A percentile compares a stretch with the other conserved stretches of the same genome.
These are phyloP conservation scores for Drosophila fungiperda DNA, from an alignment of 2,888 invertebrate genomes.

Conservation along the genomic window DNA sequence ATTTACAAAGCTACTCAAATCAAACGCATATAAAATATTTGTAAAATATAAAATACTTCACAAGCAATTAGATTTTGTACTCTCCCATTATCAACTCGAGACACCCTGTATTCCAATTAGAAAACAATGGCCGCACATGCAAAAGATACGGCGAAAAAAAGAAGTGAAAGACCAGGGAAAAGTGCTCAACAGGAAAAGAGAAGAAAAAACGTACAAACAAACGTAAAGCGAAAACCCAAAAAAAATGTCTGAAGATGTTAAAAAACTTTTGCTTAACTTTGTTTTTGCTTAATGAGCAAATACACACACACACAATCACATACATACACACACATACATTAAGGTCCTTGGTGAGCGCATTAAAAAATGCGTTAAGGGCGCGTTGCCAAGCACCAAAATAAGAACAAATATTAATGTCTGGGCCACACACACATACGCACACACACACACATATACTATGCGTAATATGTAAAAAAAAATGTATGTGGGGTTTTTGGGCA, in stretches of 20 bases:
- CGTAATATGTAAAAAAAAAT: conserved; percentile 57
- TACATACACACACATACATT: conserved; percentile 12
- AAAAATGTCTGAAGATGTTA: conserved; percentile 77
- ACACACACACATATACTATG: conserved; percentile 29
- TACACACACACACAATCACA: conserved; percentile 55
- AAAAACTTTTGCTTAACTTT: conserved; percentile 79
- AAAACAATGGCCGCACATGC: conserved; percentile 63
- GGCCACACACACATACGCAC: conserved; percentile 52
- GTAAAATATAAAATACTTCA: neutral
- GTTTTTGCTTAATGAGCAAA: conserved; percentile 83
- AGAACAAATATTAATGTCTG: conserved; percentile 81
- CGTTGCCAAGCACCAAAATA: conserved; percentile 66
- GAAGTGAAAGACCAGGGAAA: conserved; percentile 36
- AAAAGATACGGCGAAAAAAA: conserved; percentile 26
- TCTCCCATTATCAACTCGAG: neutral
- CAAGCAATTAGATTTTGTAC: neutral
- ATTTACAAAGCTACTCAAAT: no score
- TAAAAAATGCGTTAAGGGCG: conserved; percentile 79
- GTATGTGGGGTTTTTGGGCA: conserved; percentile 29
- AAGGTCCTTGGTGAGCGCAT: conserved; percentile 53
- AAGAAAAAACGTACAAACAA: conserved; percentile 51
- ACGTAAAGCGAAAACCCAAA: conserved; percentile 70
- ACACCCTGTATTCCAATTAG: conserved; percentile 65
- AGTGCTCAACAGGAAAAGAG: conserved; percentile 45
- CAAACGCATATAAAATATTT: neutral